Conservation (phyloP, 2,888 invertebrate species). For the Nomada flava region DNA sequence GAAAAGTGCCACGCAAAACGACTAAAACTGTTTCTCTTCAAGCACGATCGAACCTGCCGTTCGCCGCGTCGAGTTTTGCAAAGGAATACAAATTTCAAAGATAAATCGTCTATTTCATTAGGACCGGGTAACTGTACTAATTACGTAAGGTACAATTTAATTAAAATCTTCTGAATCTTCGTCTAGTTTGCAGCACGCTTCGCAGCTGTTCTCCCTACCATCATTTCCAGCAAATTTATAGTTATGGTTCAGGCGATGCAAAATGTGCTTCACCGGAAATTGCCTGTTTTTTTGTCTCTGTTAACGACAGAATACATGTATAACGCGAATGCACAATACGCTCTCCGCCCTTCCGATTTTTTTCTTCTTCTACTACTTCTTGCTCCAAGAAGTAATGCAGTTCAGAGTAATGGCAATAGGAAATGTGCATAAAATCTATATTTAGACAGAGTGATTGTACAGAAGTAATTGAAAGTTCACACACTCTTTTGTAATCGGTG, state of each 20-base stretch:
- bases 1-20: slow-evolving; percentile 5
- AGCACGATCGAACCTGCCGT: background rate
- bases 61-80: background rate
- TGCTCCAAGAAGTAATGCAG: too few species aligned
- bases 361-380: too few species aligned
- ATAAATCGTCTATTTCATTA: slow-evolving; percentile 40
- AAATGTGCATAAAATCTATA: too few species aligned
- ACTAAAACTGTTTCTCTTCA: slow-evolving; percentile 30
- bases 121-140: background rate
- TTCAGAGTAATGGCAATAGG: too few species aligned
- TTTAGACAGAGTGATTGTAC: too few species aligned
- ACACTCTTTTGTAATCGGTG: too few species aligned
- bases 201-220: background rate
- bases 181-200: background rate
- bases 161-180: slow-evolving; percentile 10
- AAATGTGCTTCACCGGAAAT: slow-evolving; percentile 1
- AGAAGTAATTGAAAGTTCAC: too few species aligned
- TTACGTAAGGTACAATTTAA: slow-evolving; percentile 3
- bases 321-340: background rate
- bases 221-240: background rate
- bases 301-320: background rate
- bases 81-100: slow-evolving; percentile 21
- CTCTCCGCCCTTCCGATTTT: background rate
- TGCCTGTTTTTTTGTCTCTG: background rate
- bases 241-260: background rate